Evolutionary conservation across 2,797 vertebrate species (phyloP).

Genomic region (Sebastes oblongus): DNA sequence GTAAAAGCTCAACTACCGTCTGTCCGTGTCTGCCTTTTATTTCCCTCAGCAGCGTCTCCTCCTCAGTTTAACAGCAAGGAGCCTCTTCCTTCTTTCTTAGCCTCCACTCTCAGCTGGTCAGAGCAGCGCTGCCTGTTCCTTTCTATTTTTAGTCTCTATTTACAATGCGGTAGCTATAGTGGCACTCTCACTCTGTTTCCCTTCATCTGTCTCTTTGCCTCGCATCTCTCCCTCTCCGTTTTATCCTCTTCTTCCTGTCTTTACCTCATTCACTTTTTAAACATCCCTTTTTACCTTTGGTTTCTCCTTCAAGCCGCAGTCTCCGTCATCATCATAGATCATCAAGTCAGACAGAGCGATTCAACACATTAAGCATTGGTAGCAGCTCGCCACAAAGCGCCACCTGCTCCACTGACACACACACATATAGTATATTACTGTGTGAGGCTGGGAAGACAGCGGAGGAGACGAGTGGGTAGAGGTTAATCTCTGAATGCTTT

Average conservation of each 20-base stretch:
- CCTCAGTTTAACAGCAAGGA: constrained; percentile 34
- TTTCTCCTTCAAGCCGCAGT: constrained; percentile 1
- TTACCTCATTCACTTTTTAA: neutral
- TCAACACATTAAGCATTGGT: constrained; percentile 33
- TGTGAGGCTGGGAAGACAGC: constrained; percentile 21
- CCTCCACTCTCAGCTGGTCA: constrained; percentile 63
- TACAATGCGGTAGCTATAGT: constrained; percentile 74
- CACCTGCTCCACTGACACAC: constrained; percentile 23
- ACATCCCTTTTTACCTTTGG: neutral
- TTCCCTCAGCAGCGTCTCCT: constrained; percentile 40
- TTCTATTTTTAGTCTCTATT: constrained; percentile 81
- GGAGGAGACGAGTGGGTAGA: constrained; percentile 42
- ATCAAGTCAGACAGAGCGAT: constrained; percentile 3
- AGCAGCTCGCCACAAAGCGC: constrained; percentile 10
- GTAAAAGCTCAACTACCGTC: constrained; percentile 52
- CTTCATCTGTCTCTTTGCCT: constrained; percentile 31
- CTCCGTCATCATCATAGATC: neutral
- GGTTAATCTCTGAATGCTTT: constrained; percentile 75
- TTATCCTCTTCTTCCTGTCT: neutral
- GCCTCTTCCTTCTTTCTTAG: constrained; percentile 37
- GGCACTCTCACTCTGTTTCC: constrained; percentile 54
- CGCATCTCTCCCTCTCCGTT: neutral
- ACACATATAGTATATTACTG: neutral
- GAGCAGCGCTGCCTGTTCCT: constrained; percentile 64
- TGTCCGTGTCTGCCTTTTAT: constrained; percentile 40